These are phyloP conservation scores for Gryllus longicercus DNA, from an alignment of 2,888 invertebrate genomes.

Conservation along the genomic window DNA sequence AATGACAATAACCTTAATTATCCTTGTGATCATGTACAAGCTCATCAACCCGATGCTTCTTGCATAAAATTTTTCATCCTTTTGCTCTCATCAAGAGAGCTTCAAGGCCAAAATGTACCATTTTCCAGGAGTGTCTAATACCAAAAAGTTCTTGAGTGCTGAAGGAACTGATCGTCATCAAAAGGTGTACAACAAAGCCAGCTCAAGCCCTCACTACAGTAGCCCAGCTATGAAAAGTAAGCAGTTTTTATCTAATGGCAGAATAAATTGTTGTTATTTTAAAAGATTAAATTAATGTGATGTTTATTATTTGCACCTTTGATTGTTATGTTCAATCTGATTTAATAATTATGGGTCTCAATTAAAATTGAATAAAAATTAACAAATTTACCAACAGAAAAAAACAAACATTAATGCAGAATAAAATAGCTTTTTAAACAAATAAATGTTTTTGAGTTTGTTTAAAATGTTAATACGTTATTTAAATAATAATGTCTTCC, in stretches of 20 bases:
- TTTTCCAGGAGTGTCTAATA: conserved; percentile 17
- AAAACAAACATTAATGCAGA: too few relatives aligned
- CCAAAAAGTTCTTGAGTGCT: conserved; percentile 1
- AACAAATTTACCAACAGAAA: too few relatives aligned
- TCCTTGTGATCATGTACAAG: conserved; percentile 17
- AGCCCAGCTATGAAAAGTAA: conserved; percentile 2
- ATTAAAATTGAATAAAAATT: too few relatives aligned
- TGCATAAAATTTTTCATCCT: conserved; percentile 8
- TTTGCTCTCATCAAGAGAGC: conserved; percentile 17
- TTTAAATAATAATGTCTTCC: too few relatives aligned
- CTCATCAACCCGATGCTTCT: conserved; percentile 7
- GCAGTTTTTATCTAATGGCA: neutral
- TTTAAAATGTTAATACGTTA: too few relatives aligned
- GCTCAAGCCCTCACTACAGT: neutral
- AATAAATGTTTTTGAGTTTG: too few relatives aligned
- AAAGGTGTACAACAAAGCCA: conserved; percentile 10
- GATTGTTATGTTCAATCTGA: too few relatives aligned
- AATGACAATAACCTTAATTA: conserved; percentile 8
- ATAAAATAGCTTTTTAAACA: too few relatives aligned
- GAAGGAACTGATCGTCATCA: conserved; percentile 11
- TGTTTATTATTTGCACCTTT: too few relatives aligned
- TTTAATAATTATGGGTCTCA: too few relatives aligned
- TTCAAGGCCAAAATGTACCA: conserved; percentile 8
- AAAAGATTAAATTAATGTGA: too few relatives aligned
- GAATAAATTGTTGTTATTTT: too few relatives aligned